Evolutionary conservation across 23 tunicate genomes (phyloP).

Genomic region (Aplidium turbinatum): DNA sequence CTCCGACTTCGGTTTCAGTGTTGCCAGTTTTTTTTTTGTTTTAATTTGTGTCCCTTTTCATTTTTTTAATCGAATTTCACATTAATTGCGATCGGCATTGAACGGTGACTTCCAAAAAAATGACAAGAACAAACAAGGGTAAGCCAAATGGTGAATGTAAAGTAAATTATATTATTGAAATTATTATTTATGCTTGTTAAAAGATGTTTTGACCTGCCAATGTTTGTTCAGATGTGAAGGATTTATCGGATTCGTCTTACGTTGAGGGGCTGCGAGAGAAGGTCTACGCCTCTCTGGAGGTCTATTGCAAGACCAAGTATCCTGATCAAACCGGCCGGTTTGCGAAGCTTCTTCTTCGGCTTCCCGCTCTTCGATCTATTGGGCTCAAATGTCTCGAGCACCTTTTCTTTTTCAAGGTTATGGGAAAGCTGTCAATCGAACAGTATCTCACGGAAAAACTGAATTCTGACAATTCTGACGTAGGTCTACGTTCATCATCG

Average conservation of each 20-base stretch:
- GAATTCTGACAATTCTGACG: too few species aligned
- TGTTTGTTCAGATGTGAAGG: neutral
- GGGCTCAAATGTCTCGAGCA: neutral
- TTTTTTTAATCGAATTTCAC: too few species aligned
- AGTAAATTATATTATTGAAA: constrained; percentile 1
- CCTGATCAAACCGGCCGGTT: constrained; percentile 10
- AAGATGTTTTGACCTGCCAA: too few species aligned
- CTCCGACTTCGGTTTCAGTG: too few species aligned
- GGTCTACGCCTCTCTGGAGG: constrained; percentile 2
- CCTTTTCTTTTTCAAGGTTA: neutral
- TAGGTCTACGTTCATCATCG: too few species aligned
- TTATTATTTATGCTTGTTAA: neutral
- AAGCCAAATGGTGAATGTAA: neutral
- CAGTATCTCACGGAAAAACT: neutral
- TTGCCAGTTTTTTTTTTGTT: too few species aligned
- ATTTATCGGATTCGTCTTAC: neutral
- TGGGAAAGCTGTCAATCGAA: neutral
- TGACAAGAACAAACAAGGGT: too few species aligned
- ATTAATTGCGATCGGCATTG: too few species aligned
- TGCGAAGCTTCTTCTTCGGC: constrained; percentile 5
- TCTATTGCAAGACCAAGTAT: neutral
- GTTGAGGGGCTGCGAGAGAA: constrained; percentile 2
- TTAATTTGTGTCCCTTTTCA: too few species aligned
- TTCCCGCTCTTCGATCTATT: constrained; percentile 7
- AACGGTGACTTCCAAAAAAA: too few species aligned